Percentiles rank a stretch among this genome's conserved stretches.
phyloP scores from a whole-genome alignment of 2,797 vertebrate species.

The Gobio occitaniae region DNA sequence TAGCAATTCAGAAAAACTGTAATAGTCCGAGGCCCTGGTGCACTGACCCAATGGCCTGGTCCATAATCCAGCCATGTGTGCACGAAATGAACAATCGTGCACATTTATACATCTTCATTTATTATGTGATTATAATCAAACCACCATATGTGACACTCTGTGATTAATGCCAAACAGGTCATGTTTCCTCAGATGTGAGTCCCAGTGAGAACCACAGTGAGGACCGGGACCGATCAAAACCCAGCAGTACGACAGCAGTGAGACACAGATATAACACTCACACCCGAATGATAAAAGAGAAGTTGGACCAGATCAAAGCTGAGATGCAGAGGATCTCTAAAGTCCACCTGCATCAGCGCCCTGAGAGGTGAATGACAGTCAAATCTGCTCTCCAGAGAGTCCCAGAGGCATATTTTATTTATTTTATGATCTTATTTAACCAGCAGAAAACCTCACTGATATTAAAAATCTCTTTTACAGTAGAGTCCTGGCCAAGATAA shows the following conservation, averaged over 20 bases:
- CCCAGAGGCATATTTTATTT: not conserved
- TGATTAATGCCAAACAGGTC: slow-evolving; percentile 40
- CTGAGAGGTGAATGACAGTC: slow-evolving; percentile 49
- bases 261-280: slow-evolving; percentile 48
- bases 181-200: slow-evolving; percentile 39
- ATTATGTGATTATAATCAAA: slow-evolving; percentile 29
- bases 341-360: slow-evolving; percentile 36
- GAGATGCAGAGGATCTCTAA: slow-evolving; percentile 53
- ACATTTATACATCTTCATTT: slow-evolving; percentile 25
- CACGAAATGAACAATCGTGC: slow-evolving; percentile 26
- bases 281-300: slow-evolving; percentile 49
- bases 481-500: not conserved
- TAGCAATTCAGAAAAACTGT: too few relatives aligned
- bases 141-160: slow-evolving; percentile 6
- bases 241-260: slow-evolving; percentile 7
- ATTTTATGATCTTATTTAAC: not conserved
- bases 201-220: slow-evolving; percentile 15
- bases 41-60: slow-evolving; percentile 21
- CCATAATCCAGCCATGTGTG: slow-evolving; percentile 1
- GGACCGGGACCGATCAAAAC: not conserved
- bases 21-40: not conserved
- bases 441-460: not conserved
- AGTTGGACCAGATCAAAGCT: slow-evolving; percentile 54
- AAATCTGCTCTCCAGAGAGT: not conserved
- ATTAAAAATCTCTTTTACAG: not conserved